phyloP scores from a whole-genome alignment of 2,113 vertebrate species.

The Ginglymostoma cirratum region DNA sequence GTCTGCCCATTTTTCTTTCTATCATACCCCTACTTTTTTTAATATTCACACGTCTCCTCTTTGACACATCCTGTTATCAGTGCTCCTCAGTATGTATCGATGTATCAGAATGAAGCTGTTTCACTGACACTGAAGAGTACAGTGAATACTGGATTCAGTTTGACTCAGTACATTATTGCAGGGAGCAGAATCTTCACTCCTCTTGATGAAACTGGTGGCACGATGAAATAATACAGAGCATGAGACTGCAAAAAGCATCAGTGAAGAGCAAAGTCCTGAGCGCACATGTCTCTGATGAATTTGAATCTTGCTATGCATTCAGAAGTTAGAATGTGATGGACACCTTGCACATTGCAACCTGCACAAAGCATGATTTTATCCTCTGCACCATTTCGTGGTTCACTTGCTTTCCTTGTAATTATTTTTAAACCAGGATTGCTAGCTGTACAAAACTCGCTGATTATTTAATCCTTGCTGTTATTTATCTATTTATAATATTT shows the following conservation, averaged over 20 bases:
- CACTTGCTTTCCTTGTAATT: not conserved
- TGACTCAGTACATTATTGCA: too few relatives aligned
- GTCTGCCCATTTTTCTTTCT: not conserved
- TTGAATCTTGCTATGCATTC: not conserved
- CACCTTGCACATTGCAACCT: not conserved
- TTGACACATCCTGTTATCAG: not conserved
- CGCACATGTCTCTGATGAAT: not conserved
- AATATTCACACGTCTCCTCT: too few relatives aligned
- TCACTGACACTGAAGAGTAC: not conserved
- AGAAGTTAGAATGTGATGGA: not conserved
- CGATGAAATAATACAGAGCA: not conserved
- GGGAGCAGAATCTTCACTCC: too few relatives aligned
- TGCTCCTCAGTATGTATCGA: not conserved
- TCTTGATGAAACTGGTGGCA: not conserved
- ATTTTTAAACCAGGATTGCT: not conserved
- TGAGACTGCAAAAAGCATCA: not conserved
- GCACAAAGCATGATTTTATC: not conserved
- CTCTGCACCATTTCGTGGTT: not conserved
- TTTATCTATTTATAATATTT: not conserved
- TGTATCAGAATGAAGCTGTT: not conserved
- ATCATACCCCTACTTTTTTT: too few relatives aligned
- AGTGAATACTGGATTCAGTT: not conserved
- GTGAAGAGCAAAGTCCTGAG: not conserved
- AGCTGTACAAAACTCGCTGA: not conserved
- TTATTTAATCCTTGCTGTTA: not conserved